A percentile compares a stretch with the other conserved stretches of the same genome.
These are phyloP conservation scores for Chromis chromis DNA, from an alignment of 2,797 vertebrate genomes.

Conservation along the genomic window DNA sequence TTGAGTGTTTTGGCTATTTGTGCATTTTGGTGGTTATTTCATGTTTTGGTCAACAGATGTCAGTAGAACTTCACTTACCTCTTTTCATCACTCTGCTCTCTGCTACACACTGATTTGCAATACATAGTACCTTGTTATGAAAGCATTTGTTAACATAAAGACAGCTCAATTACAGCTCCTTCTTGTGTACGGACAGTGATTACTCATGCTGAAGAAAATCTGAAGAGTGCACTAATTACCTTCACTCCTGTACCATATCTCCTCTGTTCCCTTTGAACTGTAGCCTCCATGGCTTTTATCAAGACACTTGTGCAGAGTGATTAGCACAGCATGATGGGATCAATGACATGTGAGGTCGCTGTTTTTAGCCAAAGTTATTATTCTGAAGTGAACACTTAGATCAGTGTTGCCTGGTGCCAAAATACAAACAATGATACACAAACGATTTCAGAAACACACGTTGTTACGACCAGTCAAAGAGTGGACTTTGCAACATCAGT, in stretches of 20 bases:
- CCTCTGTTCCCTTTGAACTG: constrained; percentile 32
- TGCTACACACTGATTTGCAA: background rate
- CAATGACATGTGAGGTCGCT: background rate
- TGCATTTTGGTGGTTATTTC: constrained; percentile 6
- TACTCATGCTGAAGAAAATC: constrained; percentile 23
- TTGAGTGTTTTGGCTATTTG: background rate
- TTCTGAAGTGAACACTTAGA: constrained; percentile 6
- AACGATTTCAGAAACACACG: constrained; percentile 8
- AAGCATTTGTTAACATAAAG: constrained; percentile 5
- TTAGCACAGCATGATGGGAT: background rate
- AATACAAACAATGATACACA: background rate
- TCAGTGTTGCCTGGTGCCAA: background rate
- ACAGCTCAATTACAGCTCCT: background rate
- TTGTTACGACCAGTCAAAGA: background rate
- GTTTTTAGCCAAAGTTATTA: background rate
- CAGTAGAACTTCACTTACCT: constrained; percentile 54
- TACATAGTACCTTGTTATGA: background rate
- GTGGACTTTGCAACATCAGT: background rate
- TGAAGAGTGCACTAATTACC: constrained; percentile 34
- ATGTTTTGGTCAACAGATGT: constrained; percentile 64
- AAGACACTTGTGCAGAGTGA: constrained; percentile 1
- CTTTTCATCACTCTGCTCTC: background rate
- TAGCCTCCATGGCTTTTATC: constrained; percentile 14
- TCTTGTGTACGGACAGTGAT: background rate
- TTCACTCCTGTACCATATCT: constrained; percentile 4